Conservation (phyloP, 1,140 invertebrate species). For the Drosophila ficusphila region DNA sequence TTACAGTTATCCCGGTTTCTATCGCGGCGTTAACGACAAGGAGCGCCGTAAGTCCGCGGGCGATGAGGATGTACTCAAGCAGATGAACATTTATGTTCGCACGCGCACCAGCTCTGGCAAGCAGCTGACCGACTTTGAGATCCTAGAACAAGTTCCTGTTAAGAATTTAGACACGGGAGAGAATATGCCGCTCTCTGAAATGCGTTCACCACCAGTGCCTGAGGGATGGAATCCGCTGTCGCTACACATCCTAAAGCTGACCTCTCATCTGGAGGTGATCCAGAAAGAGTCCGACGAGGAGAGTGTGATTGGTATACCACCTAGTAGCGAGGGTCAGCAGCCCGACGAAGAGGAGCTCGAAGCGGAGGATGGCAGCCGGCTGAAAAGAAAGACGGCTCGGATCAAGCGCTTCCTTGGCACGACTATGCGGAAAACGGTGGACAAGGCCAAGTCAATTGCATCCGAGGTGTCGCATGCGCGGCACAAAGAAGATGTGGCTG, state of each 20-base stretch:
- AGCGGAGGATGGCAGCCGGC: conserved; percentile 83
- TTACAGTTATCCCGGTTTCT: conserved; percentile 74
- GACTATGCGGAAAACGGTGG: conserved; percentile 94
- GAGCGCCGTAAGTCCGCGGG: conserved; percentile 90
- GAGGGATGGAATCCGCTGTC: conserved; percentile 90
- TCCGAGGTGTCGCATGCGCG: conserved; percentile 93
- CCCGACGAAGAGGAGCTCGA: conserved; percentile 86
- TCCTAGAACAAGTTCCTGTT: conserved; percentile 96
- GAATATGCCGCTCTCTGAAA: conserved; percentile 83
- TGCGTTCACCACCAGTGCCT: conserved; percentile 82
- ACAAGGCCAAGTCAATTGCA: conserved; percentile 95
- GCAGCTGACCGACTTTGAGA: conserved; percentile 94
- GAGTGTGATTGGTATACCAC: conserved; percentile 91
- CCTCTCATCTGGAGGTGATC: conserved; percentile 78
- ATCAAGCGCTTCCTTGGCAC: conserved; percentile 94
- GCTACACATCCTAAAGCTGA: conserved; percentile 95
- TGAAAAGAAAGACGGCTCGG: conserved; percentile 87
- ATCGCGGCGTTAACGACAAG: conserved; percentile 84
- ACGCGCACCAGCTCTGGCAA: conserved; percentile 94
- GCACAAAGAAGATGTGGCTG: conserved; percentile 93
- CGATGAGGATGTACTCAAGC: conserved; percentile 89
- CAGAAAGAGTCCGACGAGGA: conserved; percentile 92
- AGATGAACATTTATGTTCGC: conserved; percentile 90
- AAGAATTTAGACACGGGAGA: conserved; percentile 95
- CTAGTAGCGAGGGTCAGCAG: conserved; percentile 86